These are phyloP conservation scores for Cynopterus brachyotis DNA, from an alignment of 2,113 vertebrate species.

Conservation along the genomic window DNA sequence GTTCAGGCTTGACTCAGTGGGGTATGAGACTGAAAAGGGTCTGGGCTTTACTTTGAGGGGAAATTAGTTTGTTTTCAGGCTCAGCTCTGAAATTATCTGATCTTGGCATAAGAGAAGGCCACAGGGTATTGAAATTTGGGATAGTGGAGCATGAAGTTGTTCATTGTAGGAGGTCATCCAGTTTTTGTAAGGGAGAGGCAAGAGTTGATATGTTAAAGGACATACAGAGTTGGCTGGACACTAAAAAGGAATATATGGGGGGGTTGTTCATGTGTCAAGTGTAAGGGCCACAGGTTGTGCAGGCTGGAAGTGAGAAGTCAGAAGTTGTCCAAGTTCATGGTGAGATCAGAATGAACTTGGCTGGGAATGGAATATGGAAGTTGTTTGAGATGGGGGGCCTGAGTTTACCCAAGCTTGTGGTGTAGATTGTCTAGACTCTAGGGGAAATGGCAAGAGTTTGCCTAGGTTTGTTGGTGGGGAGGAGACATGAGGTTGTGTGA, in stretches of 20 bases:
- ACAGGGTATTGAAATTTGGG: neutral
- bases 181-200: neutral
- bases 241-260: neutral
- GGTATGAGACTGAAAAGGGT: neutral
- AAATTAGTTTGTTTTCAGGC: neutral
- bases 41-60: neutral
- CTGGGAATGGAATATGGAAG: neutral
- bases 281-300: neutral
- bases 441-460: neutral
- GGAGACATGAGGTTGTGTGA: neutral
- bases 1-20: neutral
- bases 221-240: no score
- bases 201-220: neutral
- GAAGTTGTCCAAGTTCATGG: neutral
- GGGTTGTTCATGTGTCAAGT: neutral
- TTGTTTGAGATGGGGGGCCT: neutral
- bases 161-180: neutral
- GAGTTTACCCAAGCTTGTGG: neutral
- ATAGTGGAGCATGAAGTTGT: neutral
- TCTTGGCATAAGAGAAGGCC: neutral
- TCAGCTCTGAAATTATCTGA: neutral
- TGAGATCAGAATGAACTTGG: neutral
- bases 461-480: neutral
- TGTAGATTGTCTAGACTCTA: neutral
- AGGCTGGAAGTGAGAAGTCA: neutral